These are phyloP conservation scores for Platycercus adscitus DNA, from an alignment of 2,113 vertebrate genomes.

Conservation along the genomic window DNA sequence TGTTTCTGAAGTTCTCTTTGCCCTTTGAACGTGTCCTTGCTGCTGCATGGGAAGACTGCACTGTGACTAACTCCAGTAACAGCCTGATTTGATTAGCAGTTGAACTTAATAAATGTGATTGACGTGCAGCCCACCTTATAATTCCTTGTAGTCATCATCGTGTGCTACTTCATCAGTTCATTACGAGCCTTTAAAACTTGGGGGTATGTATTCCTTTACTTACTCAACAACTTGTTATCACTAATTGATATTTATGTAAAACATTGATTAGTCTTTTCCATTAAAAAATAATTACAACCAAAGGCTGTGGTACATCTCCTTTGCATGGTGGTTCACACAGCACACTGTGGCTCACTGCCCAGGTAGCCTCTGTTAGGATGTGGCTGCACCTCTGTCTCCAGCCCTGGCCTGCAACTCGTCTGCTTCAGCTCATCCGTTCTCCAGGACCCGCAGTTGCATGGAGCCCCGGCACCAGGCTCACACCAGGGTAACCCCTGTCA, in stretches of 20 bases:
- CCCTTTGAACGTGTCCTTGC: not conserved
- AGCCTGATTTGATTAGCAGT: not conserved
- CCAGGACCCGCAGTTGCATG: accelerated
- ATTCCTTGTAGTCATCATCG: not conserved
- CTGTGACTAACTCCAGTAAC: not conserved
- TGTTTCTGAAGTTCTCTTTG: not conserved
- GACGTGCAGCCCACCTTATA: not conserved
- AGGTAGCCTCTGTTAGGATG: too few relatives aligned
- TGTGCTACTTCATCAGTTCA: conserved; percentile 41
- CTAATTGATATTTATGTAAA: conserved; percentile 61
- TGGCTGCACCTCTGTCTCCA: not conserved
- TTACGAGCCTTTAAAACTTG: conserved; percentile 11
- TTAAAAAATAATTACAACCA: conserved; percentile 58
- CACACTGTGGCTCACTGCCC: accelerated
- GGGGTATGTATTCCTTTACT: conserved; percentile 32
- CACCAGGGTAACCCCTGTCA: accelerated
- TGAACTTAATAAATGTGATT: not conserved
- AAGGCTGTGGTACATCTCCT: not conserved
- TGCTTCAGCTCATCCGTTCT: not conserved
- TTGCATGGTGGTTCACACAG: not conserved
- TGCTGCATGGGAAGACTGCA: not conserved
- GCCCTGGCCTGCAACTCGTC: accelerated
- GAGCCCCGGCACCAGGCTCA: not conserved
- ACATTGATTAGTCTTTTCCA: conserved; percentile 58
- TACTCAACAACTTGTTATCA: conserved; percentile 19